Base-by-base conservation (phyloP, 2,113 vertebrate genomes). In the Serilophus lunatus region DNA sequence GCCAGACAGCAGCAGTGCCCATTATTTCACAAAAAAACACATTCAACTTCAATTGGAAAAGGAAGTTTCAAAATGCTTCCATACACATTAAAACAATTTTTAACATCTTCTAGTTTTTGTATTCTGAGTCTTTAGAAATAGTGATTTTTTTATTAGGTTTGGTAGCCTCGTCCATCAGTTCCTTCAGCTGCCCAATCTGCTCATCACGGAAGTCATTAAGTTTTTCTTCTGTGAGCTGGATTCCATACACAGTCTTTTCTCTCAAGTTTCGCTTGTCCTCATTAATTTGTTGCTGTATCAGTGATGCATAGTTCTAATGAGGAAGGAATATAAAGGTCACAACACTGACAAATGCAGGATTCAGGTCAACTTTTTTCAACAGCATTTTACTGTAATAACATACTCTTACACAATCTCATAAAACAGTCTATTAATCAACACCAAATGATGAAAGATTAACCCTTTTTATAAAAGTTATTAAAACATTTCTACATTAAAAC, bases 101-200 rank as follows among this genome's bases (percentile, higher is more conserved):
- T 25, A 36, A n/a, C 64, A 22, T 49, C 9, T 66, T 89, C 90
- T 86, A 98, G 5, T 22, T 63, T 86, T 97, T 95, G 33, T 86
- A 68, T 68, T 97, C 60, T 0, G 40, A 50, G 36, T 98, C 98
- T 70, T 98, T 98, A 59, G 97, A 97, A 95, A 98, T 83, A 51
- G 97, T 81, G 82, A 98, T 98, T 94, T 99, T 98, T 82, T 88
- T 95, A 84, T 95, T 98, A 88, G 98, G 97, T 96, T 99, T 99
- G 82, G 98, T 99, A 76, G 99, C 95, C 69, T 99, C 99, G 2
- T 98, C 97, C 99, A 99, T 99, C 77, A 99, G 98, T 91, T 99
- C 98, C 51, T 98, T 98, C 88, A 99, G 97, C 82, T 99, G 99
- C 64, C 98, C 98, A 13, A 99, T 97, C 87, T 99, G 99, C 31